These are phyloP conservation scores for Pitangus sulphuratus DNA, from an alignment of 2,797 vertebrate genomes.

Conservation along the genomic window DNA sequence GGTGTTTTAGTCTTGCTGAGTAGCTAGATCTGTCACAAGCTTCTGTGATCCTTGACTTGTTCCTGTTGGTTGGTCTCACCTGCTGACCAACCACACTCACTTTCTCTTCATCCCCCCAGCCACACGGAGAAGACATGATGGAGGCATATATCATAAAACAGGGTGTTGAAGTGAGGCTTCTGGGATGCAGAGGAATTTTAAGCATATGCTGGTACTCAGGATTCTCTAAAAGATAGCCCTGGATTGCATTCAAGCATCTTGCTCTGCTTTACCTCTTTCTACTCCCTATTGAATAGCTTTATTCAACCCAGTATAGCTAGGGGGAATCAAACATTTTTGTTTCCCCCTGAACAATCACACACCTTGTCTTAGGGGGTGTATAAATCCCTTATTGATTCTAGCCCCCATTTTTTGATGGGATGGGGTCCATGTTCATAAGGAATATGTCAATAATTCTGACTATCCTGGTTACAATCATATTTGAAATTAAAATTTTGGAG, in stretches of 20 bases:
- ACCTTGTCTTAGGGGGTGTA: neutral
- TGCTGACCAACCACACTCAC: neutral
- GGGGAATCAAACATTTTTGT: neutral
- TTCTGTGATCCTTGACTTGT: neutral
- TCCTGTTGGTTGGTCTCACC: neutral
- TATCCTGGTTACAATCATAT: neutral
- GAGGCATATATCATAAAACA: neutral
- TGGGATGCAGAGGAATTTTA: neutral
- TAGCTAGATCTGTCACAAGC: neutral
- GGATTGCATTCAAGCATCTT: neutral
- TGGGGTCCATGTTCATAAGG: neutral
- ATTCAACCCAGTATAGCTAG: neutral
- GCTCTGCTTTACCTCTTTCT: neutral
- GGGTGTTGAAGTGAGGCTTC: neutral
- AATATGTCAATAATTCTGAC: neutral
- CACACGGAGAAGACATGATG: neutral
- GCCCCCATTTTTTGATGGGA: neutral
- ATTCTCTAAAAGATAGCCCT: neutral
- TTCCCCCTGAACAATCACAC: neutral
- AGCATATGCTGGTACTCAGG: accelerated
- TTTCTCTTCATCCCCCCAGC: neutral
- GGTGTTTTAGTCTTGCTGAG: neutral
- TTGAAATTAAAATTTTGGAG: neutral
- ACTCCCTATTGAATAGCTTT: neutral
- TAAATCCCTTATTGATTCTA: neutral